Evolutionary conservation across 2,797 vertebrate genomes (phyloP).

Genomic region (Melanogrammus aeglefinus): DNA sequence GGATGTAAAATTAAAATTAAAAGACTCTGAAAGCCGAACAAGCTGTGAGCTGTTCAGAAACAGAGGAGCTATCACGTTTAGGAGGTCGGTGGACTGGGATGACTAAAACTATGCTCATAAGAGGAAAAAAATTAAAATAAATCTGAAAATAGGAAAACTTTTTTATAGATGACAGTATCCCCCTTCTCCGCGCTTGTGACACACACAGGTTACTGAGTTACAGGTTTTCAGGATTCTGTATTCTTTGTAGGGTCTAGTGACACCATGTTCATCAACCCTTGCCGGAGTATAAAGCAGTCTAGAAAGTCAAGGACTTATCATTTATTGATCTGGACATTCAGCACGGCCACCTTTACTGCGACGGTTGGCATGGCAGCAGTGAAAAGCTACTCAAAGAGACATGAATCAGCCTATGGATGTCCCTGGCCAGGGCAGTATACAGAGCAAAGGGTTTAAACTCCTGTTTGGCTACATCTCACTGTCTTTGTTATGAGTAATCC

Average conservation of each 20-base stretch:
- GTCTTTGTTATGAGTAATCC: background rate
- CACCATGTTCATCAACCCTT: too few species aligned
- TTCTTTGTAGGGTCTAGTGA: background rate
- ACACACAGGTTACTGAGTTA: background rate
- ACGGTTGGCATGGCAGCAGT: background rate
- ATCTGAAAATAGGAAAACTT: background rate
- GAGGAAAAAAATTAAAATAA: background rate
- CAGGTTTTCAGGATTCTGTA: background rate
- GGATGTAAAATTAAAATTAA: background rate
- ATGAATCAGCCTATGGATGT: background rate
- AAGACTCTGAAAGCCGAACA: background rate
- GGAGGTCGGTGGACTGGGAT: background rate
- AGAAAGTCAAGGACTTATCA: background rate
- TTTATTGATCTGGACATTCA: background rate
- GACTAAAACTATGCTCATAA: background rate
- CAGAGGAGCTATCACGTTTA: background rate
- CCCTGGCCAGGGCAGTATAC: background rate
- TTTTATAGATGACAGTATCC: background rate
- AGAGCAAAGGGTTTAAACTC: background rate
- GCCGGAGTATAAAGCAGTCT: background rate
- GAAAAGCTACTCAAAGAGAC: background rate
- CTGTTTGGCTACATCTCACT: background rate
- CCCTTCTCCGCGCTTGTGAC: background rate
- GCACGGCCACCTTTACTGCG: background rate
- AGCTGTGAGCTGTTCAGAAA: background rate